Base-by-base conservation (phyloP, 37 sponge, comb jelly and placozoan species). In the Chondrilla cf. caribensis region DNA sequence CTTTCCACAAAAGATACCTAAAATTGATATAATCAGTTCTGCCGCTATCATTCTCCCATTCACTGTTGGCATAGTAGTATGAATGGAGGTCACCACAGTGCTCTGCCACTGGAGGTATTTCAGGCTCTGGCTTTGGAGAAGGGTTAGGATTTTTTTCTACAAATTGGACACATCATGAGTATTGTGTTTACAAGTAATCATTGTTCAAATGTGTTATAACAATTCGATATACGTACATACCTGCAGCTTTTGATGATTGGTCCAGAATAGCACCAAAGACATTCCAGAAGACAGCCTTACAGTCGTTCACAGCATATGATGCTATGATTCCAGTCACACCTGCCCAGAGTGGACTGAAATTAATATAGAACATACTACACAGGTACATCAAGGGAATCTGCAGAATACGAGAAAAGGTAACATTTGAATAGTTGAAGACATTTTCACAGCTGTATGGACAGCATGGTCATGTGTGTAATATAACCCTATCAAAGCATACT, bases 331-430 rank as follows among this genome's bases (percentile, higher is more conserved):
- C 88, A 32, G 29, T 36, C 33, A 89, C 79, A 24, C 89, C 88
- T 11, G 64, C 77, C 97, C 97, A 96, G 21, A 96, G 7, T 18
- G 87, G 85, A 79, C 84, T 88, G 72, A 96, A 94, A 86, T 96
- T 96, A 65, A 94, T 64, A 59, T 96, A 91, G 78, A 94, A 82
- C 39, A 38, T 68, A 25, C 97, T 89, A 51, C 94, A 54, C 57
- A 96, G 92, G 35, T 86, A 89, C 33, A 86, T 58, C 51, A 96
- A 76, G 65, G 91, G 75, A 17, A 93, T 79, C 95, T 95, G 4
- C 44, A 26, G 3, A 0, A 66, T 33, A 81, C 42, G 38, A 29
- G 3, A 70, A 70, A 38, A 31, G n/a, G n/a, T n/a, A n/a, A n/a
- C n/a, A n/a, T n/a, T n/a, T n/a, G n/a, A n/a, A n/a, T n/a, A n/a